phyloP scores from a whole-genome alignment of 2,888 invertebrate species.

The Tuta absoluta region DNA sequence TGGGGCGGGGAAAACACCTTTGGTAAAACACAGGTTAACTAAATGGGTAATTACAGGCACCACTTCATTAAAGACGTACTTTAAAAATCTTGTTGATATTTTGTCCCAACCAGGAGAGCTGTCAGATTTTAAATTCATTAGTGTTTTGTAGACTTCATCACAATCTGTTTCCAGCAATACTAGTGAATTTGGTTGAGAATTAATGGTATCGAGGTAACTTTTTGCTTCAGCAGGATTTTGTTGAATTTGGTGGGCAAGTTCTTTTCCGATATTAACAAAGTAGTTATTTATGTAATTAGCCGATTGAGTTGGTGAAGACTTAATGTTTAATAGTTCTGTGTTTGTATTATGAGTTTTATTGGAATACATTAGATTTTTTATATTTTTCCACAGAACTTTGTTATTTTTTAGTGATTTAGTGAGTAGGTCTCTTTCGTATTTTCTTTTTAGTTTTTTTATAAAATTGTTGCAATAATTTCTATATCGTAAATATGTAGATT shows the following conservation, averaged over 20 bases:
- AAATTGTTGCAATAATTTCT: no score
- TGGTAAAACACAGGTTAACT: background rate
- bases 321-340: background rate
- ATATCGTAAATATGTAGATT: conserved; percentile 18
- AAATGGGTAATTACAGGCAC: background rate
- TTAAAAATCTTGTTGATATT: background rate
- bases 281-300: no score
- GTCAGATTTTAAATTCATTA: background rate
- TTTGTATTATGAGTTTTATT: background rate
- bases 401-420: background rate
- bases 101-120: background rate
- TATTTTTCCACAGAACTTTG: background rate
- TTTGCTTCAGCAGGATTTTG: no score
- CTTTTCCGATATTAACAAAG: background rate
- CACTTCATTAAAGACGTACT: background rate
- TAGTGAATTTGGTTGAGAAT: background rate
- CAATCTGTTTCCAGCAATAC: background rate
- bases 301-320: background rate
- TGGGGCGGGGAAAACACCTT: background rate
- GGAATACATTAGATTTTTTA: background rate
- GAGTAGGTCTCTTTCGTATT: background rate
- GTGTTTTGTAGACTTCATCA: background rate
- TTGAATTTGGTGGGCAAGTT: background rate
- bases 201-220: background rate
- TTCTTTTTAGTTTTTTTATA: no score